A percentile compares a stretch with the other conserved stretches of the same genome.
phyloP scores from a whole-genome alignment of 2,113 vertebrate genomes.

The Ctenomys sociabilis region DNA sequence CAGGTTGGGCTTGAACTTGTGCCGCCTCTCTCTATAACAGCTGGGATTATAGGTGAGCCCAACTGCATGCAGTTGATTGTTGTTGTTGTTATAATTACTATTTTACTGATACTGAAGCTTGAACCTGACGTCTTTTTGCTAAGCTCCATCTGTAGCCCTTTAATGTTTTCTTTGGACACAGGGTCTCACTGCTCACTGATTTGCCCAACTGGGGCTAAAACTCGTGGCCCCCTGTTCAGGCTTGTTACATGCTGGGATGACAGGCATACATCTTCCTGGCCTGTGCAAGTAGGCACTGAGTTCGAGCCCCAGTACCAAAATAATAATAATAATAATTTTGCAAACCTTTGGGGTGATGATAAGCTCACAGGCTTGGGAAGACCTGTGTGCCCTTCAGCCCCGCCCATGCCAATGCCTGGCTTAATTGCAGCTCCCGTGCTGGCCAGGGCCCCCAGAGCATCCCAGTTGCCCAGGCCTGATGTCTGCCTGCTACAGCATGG shows the following conservation, averaged over 20 bases:
- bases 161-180: background rate
- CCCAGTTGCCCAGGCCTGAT: no score
- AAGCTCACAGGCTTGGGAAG: background rate
- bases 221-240: background rate
- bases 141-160: background rate
- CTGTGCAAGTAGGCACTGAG: no score
- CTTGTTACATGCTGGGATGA: background rate
- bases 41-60: background rate
- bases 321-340: background rate
- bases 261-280: no score
- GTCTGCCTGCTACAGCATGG: background rate
- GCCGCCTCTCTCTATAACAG: background rate
- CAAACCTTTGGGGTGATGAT: background rate
- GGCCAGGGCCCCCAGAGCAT: background rate
- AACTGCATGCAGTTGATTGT: no score
- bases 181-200: background rate
- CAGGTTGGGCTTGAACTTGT: background rate
- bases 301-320: no score
- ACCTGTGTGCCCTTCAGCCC: background rate
- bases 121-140: background rate
- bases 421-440: rapidly evolving
- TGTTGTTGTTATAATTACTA: background rate
- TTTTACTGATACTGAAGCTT: background rate
- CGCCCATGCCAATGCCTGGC: rapidly evolving
- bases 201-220: background rate